These are phyloP conservation scores for Anolis sagrei DNA, from an alignment of 2,113 vertebrate species.

Conservation along the genomic window DNA sequence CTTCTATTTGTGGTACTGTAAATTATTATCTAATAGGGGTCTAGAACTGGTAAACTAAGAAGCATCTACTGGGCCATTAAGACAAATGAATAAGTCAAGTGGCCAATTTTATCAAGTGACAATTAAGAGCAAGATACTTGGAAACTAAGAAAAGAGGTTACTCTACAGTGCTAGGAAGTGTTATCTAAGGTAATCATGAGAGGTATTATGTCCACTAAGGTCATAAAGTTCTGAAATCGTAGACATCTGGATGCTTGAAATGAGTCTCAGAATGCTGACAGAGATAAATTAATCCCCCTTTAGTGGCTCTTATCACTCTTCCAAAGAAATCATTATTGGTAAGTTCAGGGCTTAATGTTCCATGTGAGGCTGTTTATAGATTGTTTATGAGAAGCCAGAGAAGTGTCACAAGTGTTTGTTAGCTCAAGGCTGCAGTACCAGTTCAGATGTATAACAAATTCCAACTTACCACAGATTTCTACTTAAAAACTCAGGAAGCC, in stretches of 20 bases:
- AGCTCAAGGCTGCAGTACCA: neutral
- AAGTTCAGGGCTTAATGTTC: neutral
- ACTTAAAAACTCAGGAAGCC: neutral
- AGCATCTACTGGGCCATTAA: neutral
- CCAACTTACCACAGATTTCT: neutral
- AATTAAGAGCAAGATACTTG: neutral
- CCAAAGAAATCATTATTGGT: neutral
- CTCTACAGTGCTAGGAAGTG: neutral
- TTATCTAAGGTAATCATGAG: neutral
- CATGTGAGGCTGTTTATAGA: neutral
- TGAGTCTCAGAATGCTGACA: neutral
- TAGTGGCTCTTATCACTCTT: constrained; percentile 1
- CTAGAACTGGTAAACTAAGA: constrained; percentile 2
- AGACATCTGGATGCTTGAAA: neutral
- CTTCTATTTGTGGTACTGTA: constrained; percentile 19
- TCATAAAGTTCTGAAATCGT: constrained; percentile 7
- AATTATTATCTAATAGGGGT: constrained; percentile 24
- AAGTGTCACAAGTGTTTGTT: neutral
- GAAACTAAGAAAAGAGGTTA: neutral
- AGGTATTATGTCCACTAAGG: neutral
- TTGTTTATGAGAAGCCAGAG: neutral
- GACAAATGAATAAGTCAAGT: constrained; percentile 3
- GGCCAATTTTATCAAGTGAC: constrained; percentile 22
- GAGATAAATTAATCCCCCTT: neutral
- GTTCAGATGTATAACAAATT: neutral